Base-by-base conservation (phyloP, 92 coral and sea anemone species). In the Paramuricea clavata region DNA sequence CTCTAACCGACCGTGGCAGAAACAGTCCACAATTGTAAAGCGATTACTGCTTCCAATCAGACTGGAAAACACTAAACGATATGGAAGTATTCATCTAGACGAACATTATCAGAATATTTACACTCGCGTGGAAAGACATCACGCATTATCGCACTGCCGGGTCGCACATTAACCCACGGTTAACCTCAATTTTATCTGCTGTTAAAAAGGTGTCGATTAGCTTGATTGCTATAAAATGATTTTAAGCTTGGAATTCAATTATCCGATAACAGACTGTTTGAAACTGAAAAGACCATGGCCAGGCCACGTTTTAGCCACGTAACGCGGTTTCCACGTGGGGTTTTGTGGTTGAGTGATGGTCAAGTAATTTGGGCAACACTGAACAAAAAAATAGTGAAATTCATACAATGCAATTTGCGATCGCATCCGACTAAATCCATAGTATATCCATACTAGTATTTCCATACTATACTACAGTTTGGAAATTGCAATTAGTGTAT, bases 231-330 rank as follows among this genome's bases (percentile, higher is more conserved):
- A 89, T 76, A 49, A 94, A 95, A 95, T 95, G 89, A 94, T 95
- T 97, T 95, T 33, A 10, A 89, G 89, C 83, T 89, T 90, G 98
- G 98, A 94, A 95, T 95, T 95, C 98, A 94, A 95, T 95, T 95
- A 94, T 93, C 88, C 86, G 84, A 85, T 82, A 92, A 86, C 68
- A 76, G 82, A 54, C 5, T 54, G 62, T 21, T 54, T 2, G 62
- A 31, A 28, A 31, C n/a, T n/a, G 72, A 65, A 65, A 33, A 5
- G 31, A 16, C 5, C 13, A 25, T 21, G 34, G 72, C n/a, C 9
- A 65, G n/a, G 22, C 4, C 72, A 65, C 72, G 41, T 33, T 65
- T 33, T 26, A 65, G 39, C 72, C 36, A 65, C 2, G 6, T 3
- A 65, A 26, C n/a, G 72, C 39, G 6, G 8, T 4, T 31, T 27